A percentile compares a stretch with the other conserved stretches of the same genome.
Conservation (phyloP, 2,113 vertebrate genomes). For the Hyperopisus bebe region DNA sequence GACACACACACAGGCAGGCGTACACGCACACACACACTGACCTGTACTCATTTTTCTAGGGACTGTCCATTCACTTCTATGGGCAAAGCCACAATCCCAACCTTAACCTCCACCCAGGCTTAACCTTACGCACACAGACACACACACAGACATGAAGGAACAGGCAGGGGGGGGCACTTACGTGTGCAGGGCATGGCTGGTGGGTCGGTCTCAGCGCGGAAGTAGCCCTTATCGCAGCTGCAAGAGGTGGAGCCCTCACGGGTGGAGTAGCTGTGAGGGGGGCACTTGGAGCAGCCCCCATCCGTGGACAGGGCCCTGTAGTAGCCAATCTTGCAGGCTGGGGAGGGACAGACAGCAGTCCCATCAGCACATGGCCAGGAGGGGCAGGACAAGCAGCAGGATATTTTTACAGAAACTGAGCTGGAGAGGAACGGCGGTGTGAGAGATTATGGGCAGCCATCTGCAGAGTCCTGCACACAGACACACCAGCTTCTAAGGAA, state of each 20-base stretch:
- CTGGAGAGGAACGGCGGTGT: not conserved
- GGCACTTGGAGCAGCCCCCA: conserved; percentile 82
- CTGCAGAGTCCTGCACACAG: not conserved
- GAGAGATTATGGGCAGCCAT: not conserved
- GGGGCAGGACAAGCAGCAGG: not conserved
- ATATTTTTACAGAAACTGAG: conserved; percentile 22
- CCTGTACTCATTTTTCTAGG: not conserved
- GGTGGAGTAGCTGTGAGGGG: conserved; percentile 87
- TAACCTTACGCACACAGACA: not conserved
- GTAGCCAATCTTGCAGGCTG: conserved; percentile 93
- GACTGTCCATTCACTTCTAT: not conserved
- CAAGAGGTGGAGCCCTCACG: conserved; percentile 90
- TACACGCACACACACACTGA: too few relatives aligned
- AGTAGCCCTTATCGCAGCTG: conserved; percentile 87
- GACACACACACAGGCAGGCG: too few relatives aligned
- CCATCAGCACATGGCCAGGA: not conserved
- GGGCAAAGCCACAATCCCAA: not conserved
- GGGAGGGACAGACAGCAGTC: conserved; percentile 8
- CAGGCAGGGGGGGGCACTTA: conserved; percentile 58
- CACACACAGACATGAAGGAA: not conserved
- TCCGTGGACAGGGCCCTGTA: conserved; percentile 89
- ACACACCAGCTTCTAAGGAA: not conserved
- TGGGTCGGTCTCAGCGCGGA: conserved; percentile 83
- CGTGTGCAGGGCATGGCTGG: conserved; percentile 91
- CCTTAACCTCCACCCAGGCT: not conserved